Evolutionary conservation across 2,113 vertebrate genomes (phyloP), one percentile per base, ranked within the genome.

Genomic region (Lophochroa leadbeateri): DNA sequence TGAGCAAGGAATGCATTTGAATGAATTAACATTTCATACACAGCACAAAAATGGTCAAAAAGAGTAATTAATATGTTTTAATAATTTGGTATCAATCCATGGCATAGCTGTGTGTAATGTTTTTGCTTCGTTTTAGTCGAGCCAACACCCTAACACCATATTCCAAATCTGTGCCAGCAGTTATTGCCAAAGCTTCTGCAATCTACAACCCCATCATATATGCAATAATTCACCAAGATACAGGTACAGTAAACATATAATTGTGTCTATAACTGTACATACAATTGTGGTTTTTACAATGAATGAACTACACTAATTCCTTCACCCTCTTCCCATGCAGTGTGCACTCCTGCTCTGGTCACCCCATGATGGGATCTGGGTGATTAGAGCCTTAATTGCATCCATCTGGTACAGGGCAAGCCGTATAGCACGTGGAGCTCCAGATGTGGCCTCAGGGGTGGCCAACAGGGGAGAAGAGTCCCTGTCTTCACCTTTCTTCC

Each of bases 141-240:
- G 94, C 94, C 52, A 94, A 82, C 77, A 88, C 39, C 64, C 83
- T 98, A 87, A 97, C 97, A 46, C 97, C 98, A 14, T 98, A 98
- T 95, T 97, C 98, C 74, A 98, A 98, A 94, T 96, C 97, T 52
- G 97, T 98, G 90, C 98, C 98, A 89, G 98, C 97, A 87, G 37
- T 98, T 92, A 97, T 98, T 85, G 98, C 98, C 86, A 98, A 98
- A 95, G 97, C 97, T 64, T 98, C 98, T 95, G 97, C 98, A 44
- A 85, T 98, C 92, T 97, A 97, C 96, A 98, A 98, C 71, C 98
- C 98, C 88, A 97, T 98, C 91, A 98, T 98, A 75, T 98, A 98
- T 81, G 97, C 97, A 88, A 98, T 98, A 89, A 98, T 97, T 89
- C 97, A 98, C 76, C 98, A 72, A 96, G 97, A 97, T 98, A 98